Conservation (phyloP, 2,888 invertebrate species). For the Drosophila phalerata region DNA sequence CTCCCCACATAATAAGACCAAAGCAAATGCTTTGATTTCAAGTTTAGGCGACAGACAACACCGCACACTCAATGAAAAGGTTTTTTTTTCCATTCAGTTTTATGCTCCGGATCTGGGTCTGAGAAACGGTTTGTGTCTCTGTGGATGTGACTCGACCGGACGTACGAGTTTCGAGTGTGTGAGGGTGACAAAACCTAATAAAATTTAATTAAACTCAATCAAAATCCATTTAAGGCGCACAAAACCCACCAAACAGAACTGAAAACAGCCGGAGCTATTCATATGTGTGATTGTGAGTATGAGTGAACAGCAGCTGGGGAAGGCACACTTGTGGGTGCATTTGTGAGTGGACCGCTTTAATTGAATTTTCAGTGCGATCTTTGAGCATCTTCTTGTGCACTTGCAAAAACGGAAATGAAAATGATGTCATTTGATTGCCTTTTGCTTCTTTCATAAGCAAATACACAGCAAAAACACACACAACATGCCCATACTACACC, state of each 20-base stretch:
- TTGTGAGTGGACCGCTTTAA: constrained; percentile 62
- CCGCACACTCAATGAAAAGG: constrained; percentile 10
- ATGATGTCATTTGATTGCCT: constrained; percentile 68
- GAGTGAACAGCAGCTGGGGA: not conserved
- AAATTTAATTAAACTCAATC: constrained; percentile 86
- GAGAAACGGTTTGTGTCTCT: constrained; percentile 6
- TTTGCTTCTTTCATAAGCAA: constrained; percentile 50
- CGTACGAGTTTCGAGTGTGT: constrained; percentile 50
- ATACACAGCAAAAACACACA: constrained; percentile 10
- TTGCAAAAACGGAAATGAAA: constrained; percentile 75
- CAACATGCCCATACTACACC: not conserved
- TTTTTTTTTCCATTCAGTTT: constrained; percentile 9
- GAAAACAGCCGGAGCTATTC: constrained; percentile 10
- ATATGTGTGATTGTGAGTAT: constrained; percentile 2
- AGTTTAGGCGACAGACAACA: constrained; percentile 23
- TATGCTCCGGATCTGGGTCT: constrained; percentile 9
- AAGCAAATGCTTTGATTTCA: constrained; percentile 74
- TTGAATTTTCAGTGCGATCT: constrained; percentile 65
- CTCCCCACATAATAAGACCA: constrained; percentile 58
- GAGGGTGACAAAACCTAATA: constrained; percentile 85
- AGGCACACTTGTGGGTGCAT: constrained; percentile 57
- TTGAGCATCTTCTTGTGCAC: constrained; percentile 31
- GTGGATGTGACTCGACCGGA: constrained; percentile 47
- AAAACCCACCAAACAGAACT: constrained; percentile 37
- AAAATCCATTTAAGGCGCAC: constrained; percentile 83